phyloP scores from a whole-genome alignment of 2,113 vertebrate genomes.

The Caranx ignobilis region DNA sequence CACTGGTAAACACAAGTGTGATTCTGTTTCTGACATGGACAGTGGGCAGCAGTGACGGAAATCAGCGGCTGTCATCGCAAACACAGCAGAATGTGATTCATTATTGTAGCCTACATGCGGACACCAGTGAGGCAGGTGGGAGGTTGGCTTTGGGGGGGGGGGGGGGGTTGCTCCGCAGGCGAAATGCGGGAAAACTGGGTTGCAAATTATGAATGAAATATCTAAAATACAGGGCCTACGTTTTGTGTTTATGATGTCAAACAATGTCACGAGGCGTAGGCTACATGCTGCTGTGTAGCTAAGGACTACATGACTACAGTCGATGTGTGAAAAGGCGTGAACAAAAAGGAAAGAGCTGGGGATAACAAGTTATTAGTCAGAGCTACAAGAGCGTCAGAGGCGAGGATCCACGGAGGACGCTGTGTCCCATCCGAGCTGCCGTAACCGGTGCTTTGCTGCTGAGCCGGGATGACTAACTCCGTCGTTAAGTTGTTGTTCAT shows the following conservation, averaged over 20 bases:
- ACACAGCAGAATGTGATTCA: constrained; percentile 80
- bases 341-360: constrained; percentile 60
- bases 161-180: constrained; percentile 41
- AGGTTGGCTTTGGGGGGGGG: constrained; percentile 36
- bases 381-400: constrained; percentile 80
- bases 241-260: constrained; percentile 62
- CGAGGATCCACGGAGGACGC: constrained; percentile 76
- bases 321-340: constrained; percentile 68
- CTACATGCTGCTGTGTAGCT: constrained; percentile 44
- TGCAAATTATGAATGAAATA: constrained; percentile 59
- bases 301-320: constrained; percentile 24
- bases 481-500: constrained; percentile 52
- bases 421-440: constrained; percentile 72
- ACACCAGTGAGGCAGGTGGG: constrained; percentile 72
- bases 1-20: constrained; percentile 46
- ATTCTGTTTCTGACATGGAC: constrained; percentile 56
- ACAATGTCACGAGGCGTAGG: constrained; percentile 70
- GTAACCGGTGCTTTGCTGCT: constrained; percentile 61
- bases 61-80: constrained; percentile 69
- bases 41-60: constrained; percentile 84
- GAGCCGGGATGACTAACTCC: constrained; percentile 80
- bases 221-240: constrained; percentile 25
- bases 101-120: constrained; percentile 66
- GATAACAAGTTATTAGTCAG: constrained; percentile 83
- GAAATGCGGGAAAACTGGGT: constrained; percentile 47